phyloP scores from a whole-genome alignment of 1,140 invertebrate species.

The Archivesica marissinica region DNA sequence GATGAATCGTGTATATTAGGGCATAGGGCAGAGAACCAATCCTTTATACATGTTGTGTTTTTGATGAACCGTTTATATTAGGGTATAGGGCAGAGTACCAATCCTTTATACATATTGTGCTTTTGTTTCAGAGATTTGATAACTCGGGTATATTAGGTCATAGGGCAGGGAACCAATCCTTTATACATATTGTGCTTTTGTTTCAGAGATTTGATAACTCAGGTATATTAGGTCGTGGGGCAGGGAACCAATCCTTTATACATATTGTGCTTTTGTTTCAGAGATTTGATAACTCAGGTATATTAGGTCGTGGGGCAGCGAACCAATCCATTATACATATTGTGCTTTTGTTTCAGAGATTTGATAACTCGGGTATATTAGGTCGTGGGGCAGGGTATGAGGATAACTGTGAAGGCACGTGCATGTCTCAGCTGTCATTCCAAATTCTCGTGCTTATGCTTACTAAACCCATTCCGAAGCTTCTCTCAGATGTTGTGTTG shows the following conservation, averaged over 20 bases:
- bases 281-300: slow-evolving; percentile 42
- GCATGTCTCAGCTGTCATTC: slow-evolving; percentile 84
- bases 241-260: too few relatives aligned
- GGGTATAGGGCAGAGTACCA: not conserved
- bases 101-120: too few relatives aligned
- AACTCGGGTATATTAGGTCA: not conserved
- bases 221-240: not conserved
- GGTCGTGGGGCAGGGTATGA: slow-evolving; percentile 79
- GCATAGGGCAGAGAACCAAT: not conserved
- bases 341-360: slow-evolving; percentile 59
- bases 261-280: too few relatives aligned
- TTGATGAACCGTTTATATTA: not conserved
- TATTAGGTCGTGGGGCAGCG: slow-evolving; percentile 68
- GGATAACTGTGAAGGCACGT: slow-evolving; percentile 83
- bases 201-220: too few relatives aligned
- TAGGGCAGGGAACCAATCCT: too few relatives aligned
- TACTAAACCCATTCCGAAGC: slow-evolving; percentile 83
- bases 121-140: too few relatives aligned
- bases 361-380: slow-evolving; percentile 76
- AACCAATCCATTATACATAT: slow-evolving; percentile 3
- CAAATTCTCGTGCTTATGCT: slow-evolving; percentile 84
- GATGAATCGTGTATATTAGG: not conserved
- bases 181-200: too few relatives aligned
- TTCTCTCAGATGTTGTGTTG: slow-evolving; percentile 81
- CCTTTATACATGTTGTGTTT: too few relatives aligned